Evolutionary conservation across 2,113 vertebrate genomes (phyloP).

Genomic region (Perca fluviatilis): DNA sequence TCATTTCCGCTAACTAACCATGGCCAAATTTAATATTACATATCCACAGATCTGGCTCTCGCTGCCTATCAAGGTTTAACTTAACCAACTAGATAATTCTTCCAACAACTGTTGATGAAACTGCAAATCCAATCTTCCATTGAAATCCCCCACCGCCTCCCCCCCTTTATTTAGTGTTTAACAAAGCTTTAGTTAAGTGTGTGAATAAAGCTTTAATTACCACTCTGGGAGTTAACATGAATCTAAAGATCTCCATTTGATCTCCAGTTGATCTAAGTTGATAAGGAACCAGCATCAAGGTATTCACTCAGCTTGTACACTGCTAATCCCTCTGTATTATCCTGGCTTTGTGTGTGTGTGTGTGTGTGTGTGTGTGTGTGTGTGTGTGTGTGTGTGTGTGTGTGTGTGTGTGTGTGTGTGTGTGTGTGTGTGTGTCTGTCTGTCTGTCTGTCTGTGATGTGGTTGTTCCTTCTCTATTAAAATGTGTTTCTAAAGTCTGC

Average conservation of each 20-base stretch:
- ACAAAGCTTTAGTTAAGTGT: slow-evolving; percentile 19
- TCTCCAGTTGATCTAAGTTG: slow-evolving; percentile 35
- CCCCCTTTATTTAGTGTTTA: slow-evolving; percentile 20
- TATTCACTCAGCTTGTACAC: slow-evolving; percentile 23
- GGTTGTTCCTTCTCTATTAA: slow-evolving; percentile 53
- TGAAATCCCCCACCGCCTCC: neutral
- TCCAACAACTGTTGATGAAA: neutral
- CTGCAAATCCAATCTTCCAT: neutral
- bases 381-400: slow-evolving; percentile 8
- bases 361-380: slow-evolving; percentile 15
- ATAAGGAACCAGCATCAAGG: slow-evolving; percentile 22
- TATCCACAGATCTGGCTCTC: neutral
- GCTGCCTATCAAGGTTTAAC: neutral
- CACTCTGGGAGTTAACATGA: slow-evolving; percentile 18
- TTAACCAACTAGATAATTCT: neutral
- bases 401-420: slow-evolving; percentile 20
- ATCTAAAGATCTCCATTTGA: slow-evolving; percentile 43
- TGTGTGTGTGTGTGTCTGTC: slow-evolving; percentile 1
- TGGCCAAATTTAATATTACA: neutral
- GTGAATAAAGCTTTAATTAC: slow-evolving; percentile 16
- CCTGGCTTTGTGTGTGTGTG: slow-evolving; percentile 16
- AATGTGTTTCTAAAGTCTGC: slow-evolving; percentile 51
- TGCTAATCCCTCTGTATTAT: slow-evolving; percentile 36
- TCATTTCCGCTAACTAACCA: neutral
- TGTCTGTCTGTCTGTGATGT: slow-evolving; percentile 81